These are phyloP conservation scores for Philypnodon macrostomus DNA, from an alignment of 2,797 vertebrate species.

Conservation along the genomic window DNA sequence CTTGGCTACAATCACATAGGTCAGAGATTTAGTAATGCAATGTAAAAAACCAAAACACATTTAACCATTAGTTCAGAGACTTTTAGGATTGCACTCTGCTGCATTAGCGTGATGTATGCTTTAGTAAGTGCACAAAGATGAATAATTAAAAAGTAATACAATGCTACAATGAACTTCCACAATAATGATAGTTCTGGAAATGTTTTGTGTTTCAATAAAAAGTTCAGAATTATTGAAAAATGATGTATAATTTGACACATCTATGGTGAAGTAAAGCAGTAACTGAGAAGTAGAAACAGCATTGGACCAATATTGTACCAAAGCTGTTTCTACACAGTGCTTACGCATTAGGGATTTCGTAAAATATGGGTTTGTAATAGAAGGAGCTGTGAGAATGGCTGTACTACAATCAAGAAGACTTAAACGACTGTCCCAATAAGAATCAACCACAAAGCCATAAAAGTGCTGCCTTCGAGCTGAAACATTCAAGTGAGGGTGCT, in stretches of 20 bases:
- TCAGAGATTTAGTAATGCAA: constrained; percentile 47
- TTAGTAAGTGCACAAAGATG: constrained; percentile 24
- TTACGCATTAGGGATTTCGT: constrained; percentile 43
- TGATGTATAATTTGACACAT: too few species aligned
- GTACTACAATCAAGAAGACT: constrained; percentile 34
- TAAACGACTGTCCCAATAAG: too few species aligned
- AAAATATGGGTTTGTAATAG: constrained; percentile 47
- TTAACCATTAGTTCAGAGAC: constrained; percentile 37
- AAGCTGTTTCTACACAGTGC: constrained; percentile 23
- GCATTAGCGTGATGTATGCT: too few species aligned
- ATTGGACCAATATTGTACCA: too few species aligned
- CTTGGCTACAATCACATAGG: constrained; percentile 33
- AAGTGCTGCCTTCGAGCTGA: constrained; percentile 18
- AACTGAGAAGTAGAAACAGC: too few species aligned
- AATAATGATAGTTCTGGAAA: too few species aligned
- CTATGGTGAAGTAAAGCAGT: too few species aligned
- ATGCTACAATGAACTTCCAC: constrained; percentile 3
- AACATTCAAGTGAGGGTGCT: constrained; percentile 46
- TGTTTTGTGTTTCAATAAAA: too few species aligned
- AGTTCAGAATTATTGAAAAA: too few species aligned
- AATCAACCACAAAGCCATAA: constrained; percentile 35
- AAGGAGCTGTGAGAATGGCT: constrained; percentile 40
- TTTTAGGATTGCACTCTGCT: not conserved
- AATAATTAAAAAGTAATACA: constrained; percentile 53
- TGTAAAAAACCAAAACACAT: constrained; percentile 24